These are phyloP conservation scores for Drosophila lacteicornis DNA, from an alignment of 1,140 invertebrate genomes.

Conservation along the genomic window DNA sequence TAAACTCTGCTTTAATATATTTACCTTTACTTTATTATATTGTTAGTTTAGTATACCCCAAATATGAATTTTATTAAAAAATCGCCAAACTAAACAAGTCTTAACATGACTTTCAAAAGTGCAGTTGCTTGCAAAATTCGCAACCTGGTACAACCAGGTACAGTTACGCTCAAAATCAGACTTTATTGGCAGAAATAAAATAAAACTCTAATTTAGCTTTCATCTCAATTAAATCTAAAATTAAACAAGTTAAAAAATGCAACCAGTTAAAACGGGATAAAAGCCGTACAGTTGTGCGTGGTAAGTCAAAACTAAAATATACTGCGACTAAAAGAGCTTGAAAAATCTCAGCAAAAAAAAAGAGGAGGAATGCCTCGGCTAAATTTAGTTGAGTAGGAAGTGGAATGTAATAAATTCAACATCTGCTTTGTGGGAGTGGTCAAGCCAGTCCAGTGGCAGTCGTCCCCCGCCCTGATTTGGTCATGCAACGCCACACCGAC, in stretches of 20 bases:
- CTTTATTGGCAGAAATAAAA: not conserved
- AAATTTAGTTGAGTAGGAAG: conserved; percentile 22
- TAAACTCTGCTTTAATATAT: too few species aligned
- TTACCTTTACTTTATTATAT: too few species aligned
- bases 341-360: not conserved
- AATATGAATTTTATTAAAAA: too few species aligned
- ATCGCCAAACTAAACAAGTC: too few species aligned
- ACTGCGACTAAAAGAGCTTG: not conserved
- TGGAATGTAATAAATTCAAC: conserved; percentile 38
- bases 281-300: not conserved
- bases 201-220: not conserved
- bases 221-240: not conserved
- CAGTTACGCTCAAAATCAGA: not conserved
- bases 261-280: not conserved
- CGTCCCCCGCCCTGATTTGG: conserved; percentile 13
- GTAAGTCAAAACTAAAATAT: not conserved
- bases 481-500: conserved; percentile 25
- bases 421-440: conserved; percentile 25
- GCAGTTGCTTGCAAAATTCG: too few species aligned
- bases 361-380: not conserved
- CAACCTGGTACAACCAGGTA: not conserved
- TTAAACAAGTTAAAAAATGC: not conserved
- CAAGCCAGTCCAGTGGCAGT: not conserved
- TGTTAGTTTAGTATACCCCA: too few species aligned
- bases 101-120: too few species aligned